These are phyloP conservation scores for Paracentrotus lividus DNA, from an alignment of 53 echinoderm and acorn worm genomes.

Conservation along the genomic window DNA sequence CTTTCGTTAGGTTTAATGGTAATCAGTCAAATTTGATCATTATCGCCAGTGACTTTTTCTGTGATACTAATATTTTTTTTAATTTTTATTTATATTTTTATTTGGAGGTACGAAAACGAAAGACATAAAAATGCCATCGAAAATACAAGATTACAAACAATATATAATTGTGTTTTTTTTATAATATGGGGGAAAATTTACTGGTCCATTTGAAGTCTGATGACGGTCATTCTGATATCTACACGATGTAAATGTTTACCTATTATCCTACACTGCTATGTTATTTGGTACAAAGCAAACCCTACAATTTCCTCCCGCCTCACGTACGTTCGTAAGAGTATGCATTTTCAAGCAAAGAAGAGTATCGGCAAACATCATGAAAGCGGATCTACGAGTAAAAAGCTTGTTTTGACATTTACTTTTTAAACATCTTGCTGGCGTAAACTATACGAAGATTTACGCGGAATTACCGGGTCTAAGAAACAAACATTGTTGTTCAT, in stretches of 20 bases:
- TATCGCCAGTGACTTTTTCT: too few species aligned
- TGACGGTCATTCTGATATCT: background rate
- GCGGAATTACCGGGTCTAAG: background rate
- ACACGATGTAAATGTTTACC: background rate
- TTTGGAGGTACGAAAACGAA: too few species aligned
- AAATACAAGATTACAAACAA: too few species aligned
- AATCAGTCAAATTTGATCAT: too few species aligned
- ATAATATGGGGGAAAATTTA: background rate
- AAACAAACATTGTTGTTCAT: too few species aligned
- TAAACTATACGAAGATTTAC: background rate
- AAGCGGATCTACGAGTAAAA: background rate
- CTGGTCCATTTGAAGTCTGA: background rate
- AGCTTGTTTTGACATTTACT: background rate
- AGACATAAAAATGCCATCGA: too few species aligned
- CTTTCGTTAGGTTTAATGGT: too few species aligned
- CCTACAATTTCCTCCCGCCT: background rate
- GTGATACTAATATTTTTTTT: too few species aligned
- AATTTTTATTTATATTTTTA: too few species aligned
- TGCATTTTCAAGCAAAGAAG: background rate
- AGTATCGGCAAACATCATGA: background rate
- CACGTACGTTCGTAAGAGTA: too few species aligned
- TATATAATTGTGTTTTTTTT: too few species aligned
- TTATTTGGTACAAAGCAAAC: background rate
- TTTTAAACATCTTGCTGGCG: background rate
- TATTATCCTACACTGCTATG: background rate